Evolutionary conservation across 2,797 vertebrate species (phyloP), one percentile per base, ranked within the genome.

Genomic region (Mareca penelope): DNA sequence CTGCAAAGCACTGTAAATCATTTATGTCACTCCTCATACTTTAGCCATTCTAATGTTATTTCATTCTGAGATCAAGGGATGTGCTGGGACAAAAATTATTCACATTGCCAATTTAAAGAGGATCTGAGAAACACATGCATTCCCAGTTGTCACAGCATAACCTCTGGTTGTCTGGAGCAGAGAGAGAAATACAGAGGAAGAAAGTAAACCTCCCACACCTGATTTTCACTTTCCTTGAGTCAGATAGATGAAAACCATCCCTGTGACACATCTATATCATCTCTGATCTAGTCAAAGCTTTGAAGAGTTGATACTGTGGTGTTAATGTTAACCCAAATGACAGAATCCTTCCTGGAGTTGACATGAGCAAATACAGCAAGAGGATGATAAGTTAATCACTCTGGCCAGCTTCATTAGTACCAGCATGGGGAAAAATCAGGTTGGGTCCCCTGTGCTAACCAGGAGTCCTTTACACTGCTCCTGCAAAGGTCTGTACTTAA

Each of bases 221-320:
- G 44, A 85, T 85, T 80, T 85, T 78, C 50, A 3, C 75, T 92
- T 89, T 83, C n/a, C 50, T 80, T 89, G 65, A 65, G 61, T 85
- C 75, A 92, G 37, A 84, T 7, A 79, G 57, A 68, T 52, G 22
- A 69, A 89, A 90, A 89, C 35, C 33, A 52, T 86, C 63, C 42
- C 33, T 2, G 3, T 83, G 69, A 78, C 48, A 72, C 48, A 24
- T 78, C 33, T 89, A 0, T 78, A 55, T 70, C 46, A 9, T 94
- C 80, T 70, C 81, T 82, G 68, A 89, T 92, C 84, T 75, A 85
- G 56, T 68, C 87, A 61, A 85, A 80, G 16, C 77, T 94, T 88
- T 91, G 50, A 81, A 76, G 77, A 84, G 44, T 72, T 91, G 73
- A 86, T 90, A 52, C 23, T 65, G 28, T 52, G 31, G 15, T 77